Evolutionary conservation across 2,113 vertebrate species (phyloP).

Genomic region (Centropristis striata): DNA sequence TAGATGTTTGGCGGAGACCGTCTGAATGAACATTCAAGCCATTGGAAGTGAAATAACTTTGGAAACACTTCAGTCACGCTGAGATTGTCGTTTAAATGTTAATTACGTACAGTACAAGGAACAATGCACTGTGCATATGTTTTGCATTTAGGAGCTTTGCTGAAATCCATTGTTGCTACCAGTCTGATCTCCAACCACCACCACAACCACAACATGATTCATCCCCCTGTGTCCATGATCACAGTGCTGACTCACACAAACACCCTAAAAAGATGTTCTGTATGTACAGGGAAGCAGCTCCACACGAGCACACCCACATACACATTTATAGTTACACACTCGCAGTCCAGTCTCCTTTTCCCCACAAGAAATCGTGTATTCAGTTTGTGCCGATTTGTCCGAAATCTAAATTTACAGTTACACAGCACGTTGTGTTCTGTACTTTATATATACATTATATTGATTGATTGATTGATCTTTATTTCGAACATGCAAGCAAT

Average conservation of each 20-base stretch:
- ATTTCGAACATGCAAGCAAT: too few species aligned
- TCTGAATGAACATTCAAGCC: slow-evolving; percentile 26
- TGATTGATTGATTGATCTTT: too few species aligned
- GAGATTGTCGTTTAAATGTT: slow-evolving; percentile 6
- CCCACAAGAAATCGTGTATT: neutral
- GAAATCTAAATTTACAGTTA: neutral
- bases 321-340: slow-evolving; percentile 32
- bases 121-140: slow-evolving; percentile 21
- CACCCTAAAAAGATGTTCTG: slow-evolving; percentile 1
- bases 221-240: slow-evolving; percentile 59
- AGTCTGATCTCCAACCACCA: slow-evolving; percentile 49
- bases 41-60: slow-evolving; percentile 3
- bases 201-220: slow-evolving; percentile 63
- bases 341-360: neutral
- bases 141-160: slow-evolving; percentile 56
- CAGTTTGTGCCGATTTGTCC: neutral
- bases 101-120: slow-evolving; percentile 12
- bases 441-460: too few species aligned
- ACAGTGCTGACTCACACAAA: slow-evolving; percentile 71
- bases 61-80: slow-evolving; percentile 1
- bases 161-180: slow-evolving; percentile 46
- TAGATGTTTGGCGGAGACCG: neutral
- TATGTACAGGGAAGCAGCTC: slow-evolving; percentile 2
- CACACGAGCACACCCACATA: slow-evolving; percentile 41
- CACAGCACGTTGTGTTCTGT: too few species aligned